Percentiles rank a stretch among this genome's conserved stretches.
Conservation (phyloP, 1,140 invertebrate genomes). For the Battus philenor region DNA sequence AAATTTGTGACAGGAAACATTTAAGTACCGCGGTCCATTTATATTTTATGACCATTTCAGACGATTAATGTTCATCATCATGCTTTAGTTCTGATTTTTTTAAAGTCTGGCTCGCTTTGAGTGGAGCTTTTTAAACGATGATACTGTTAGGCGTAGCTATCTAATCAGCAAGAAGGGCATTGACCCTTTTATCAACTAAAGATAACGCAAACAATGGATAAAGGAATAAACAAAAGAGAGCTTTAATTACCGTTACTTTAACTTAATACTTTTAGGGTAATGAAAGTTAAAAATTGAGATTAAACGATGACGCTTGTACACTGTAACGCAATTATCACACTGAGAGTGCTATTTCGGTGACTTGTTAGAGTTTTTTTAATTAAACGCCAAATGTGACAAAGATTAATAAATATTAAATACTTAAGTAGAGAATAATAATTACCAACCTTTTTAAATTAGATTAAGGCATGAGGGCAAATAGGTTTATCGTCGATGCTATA, state of each 20-base stretch:
- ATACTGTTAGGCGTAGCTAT: not conserved
- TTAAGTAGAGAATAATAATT: too few relatives aligned
- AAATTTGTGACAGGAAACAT: slow-evolving; percentile 54
- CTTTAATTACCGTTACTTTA: not conserved
- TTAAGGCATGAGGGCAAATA: too few relatives aligned
- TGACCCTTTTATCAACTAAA: slow-evolving; percentile 4
- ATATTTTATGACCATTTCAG: slow-evolving; percentile 45
- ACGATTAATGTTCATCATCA: slow-evolving; percentile 59
- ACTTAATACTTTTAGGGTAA: not conserved
- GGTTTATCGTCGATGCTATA: too few relatives aligned
- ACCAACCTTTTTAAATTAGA: too few relatives aligned
- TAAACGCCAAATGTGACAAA: too few relatives aligned
- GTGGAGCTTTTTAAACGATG: slow-evolving; percentile 19
- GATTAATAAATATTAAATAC: too few relatives aligned
- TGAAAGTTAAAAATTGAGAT: not conserved
- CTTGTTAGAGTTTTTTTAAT: too few relatives aligned
- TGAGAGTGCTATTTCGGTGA: too few relatives aligned
- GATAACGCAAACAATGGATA: slow-evolving; percentile 9
- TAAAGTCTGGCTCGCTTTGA: slow-evolving; percentile 30
- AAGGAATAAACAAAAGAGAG: slow-evolving; percentile 11
- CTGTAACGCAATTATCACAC: too few relatives aligned
- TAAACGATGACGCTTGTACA: too few relatives aligned
- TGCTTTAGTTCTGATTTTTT: slow-evolving; percentile 44
- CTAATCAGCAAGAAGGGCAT: slow-evolving; percentile 1
- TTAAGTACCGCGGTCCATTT: slow-evolving; percentile 27